phyloP scores from a whole-genome alignment of 2,888 invertebrate species.

The Dolichomitus sp. region DNA sequence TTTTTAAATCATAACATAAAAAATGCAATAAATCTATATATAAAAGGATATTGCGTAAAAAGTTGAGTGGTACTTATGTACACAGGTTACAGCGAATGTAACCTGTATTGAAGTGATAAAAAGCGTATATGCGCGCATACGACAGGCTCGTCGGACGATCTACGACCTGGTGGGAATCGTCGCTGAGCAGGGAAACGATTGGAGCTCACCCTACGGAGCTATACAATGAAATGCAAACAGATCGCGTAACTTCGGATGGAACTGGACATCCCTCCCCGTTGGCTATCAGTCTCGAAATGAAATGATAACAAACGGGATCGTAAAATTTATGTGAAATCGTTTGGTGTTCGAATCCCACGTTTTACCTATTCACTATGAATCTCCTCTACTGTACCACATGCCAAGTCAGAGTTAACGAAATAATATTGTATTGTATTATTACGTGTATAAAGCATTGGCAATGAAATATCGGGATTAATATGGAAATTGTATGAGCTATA shows the following conservation, averaged over 20 bases:
- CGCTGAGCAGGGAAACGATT: background rate
- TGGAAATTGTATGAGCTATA: conserved; percentile 16
- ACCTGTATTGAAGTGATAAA: background rate
- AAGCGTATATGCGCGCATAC: background rate
- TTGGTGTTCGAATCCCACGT: background rate
- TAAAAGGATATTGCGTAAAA: background rate
- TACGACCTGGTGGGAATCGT: background rate
- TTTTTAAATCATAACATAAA: background rate
- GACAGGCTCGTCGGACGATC: conserved; percentile 1
- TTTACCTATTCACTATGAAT: background rate
- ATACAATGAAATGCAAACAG: conserved; percentile 59
- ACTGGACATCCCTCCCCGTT: conserved; percentile 17
- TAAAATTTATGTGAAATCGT: conserved; percentile 43
- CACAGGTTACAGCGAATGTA: background rate
- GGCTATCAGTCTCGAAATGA: conserved; percentile 54
- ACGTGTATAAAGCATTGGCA: conserved; percentile 24
- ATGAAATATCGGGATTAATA: conserved; percentile 39
- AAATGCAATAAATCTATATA: background rate
- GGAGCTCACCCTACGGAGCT: conserved; percentile 11
- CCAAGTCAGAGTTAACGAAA: conserved; percentile 8
- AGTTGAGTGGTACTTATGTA: background rate
- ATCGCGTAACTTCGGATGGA: conserved; percentile 24
- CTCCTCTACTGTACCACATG: background rate
- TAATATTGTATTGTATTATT: conserved; percentile 7
- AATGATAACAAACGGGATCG: conserved; percentile 57